phyloP scores from a whole-genome alignment of 2,888 invertebrate genomes.

The Rutpela maculata region DNA sequence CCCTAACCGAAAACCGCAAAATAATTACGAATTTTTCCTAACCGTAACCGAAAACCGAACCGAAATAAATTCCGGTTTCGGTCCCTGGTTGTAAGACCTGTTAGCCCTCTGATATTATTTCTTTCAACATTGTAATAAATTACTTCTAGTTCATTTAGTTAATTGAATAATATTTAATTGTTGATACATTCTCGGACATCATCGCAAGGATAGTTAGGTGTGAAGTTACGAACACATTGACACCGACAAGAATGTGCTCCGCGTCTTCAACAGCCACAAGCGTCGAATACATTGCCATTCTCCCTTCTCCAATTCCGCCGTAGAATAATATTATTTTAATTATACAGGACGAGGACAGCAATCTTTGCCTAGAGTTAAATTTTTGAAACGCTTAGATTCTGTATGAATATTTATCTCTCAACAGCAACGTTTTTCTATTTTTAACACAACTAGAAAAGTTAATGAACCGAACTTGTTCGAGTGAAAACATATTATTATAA shows the following conservation, averaged over 20 bases:
- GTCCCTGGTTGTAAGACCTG: too few species aligned
- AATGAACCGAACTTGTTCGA: conserved; percentile 25
- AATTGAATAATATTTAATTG: not conserved
- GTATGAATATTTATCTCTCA: conserved; percentile 22
- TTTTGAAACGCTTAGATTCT: conserved; percentile 18
- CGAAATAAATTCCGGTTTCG: too few species aligned
- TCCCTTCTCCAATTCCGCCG: not conserved
- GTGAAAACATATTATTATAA: conserved; percentile 10
- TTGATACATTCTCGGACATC: not conserved
- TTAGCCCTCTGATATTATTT: too few species aligned
- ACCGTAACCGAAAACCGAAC: too few species aligned
- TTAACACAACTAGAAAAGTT: conserved; percentile 32
- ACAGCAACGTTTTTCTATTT: conserved; percentile 26
- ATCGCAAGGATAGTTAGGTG: not conserved
- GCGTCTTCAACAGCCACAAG: not conserved
- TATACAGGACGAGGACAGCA: not conserved
- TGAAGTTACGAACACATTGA: not conserved
- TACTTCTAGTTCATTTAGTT: not conserved
- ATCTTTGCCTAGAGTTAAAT: not conserved
- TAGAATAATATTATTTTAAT: conserved; percentile 3
- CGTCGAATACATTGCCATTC: conserved; percentile 3
- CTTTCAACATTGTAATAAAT: too few species aligned
- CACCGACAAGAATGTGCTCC: not conserved
- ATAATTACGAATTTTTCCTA: too few species aligned
- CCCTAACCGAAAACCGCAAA: too few species aligned